phyloP scores from a whole-genome alignment of 2,888 invertebrate species.

The Hipparchia semele region DNA sequence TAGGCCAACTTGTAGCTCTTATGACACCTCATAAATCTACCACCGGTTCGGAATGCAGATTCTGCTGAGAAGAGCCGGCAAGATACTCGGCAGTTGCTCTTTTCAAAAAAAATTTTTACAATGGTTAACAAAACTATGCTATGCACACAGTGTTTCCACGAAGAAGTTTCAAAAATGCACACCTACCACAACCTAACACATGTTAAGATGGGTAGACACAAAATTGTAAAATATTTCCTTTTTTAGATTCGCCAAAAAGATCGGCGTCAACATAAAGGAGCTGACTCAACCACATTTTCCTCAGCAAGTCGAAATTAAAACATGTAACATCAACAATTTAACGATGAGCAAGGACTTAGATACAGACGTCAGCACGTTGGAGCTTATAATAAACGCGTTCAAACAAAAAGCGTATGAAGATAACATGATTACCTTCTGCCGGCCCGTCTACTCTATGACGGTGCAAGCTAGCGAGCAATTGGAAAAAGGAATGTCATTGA shows the following conservation, averaged over 20 bases:
- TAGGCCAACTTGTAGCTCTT: too few species aligned
- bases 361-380: constrained; percentile 85
- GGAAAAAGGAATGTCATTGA: constrained; percentile 83
- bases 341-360: constrained; percentile 71
- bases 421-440: constrained; percentile 85
- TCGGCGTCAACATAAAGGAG: constrained; percentile 69
- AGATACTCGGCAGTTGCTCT: too few species aligned
- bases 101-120: too few species aligned
- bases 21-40: too few species aligned
- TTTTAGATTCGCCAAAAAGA: constrained; percentile 74
- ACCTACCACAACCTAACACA: too few species aligned
- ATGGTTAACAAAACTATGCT: too few species aligned
- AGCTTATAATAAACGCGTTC: constrained; percentile 89
- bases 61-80: too few species aligned
- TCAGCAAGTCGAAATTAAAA: constrained; percentile 56
- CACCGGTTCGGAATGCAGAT: too few species aligned
- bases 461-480: constrained; percentile 88
- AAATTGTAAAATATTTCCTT: background rate
- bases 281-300: constrained; percentile 70
- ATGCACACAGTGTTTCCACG: too few species aligned
- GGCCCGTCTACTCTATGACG: constrained; percentile 90
- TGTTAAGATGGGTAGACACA: too few species aligned
- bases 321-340: constrained; percentile 50
- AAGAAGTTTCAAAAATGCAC: too few species aligned
- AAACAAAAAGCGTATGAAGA: constrained; percentile 88